Conservation (phyloP, 2,113 vertebrate genomes). For the Benitochromis conjunctus region DNA sequence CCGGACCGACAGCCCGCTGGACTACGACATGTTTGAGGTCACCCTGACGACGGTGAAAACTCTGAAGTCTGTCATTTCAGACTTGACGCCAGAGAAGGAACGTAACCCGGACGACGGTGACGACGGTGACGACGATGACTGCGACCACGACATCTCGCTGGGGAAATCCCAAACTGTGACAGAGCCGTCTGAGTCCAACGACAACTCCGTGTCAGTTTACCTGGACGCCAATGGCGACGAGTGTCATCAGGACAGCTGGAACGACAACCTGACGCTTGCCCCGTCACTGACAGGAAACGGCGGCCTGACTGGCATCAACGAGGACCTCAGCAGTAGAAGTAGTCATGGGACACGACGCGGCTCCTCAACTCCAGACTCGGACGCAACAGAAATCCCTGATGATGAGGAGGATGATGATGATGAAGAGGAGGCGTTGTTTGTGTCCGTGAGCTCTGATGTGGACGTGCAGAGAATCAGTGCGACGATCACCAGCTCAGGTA, state of each 20-base stretch:
- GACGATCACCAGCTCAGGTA: background rate
- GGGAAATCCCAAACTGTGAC: background rate
- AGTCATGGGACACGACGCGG: background rate
- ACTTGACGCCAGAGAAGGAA: conserved; percentile 1
- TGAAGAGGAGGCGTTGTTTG: conserved; percentile 56
- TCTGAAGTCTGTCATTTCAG: background rate
- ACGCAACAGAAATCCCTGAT: conserved; percentile 46
- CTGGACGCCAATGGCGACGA: conserved; percentile 54
- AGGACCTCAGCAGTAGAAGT: background rate
- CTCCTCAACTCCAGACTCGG: conserved; percentile 32
- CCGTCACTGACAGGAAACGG: background rate
- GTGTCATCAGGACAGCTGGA: conserved; percentile 24
- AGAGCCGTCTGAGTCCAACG: conserved; percentile 23
- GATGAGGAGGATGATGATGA: conserved; percentile 42
- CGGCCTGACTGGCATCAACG: background rate
- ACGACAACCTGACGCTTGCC: conserved; percentile 28
- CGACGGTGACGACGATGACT: background rate
- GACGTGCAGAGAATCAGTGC: background rate
- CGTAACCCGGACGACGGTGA: background rate
- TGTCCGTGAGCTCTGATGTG: conserved; percentile 64
- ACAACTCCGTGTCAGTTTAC: conserved; percentile 67
- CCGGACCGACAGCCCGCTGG: conserved; percentile 40
- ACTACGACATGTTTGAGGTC: conserved; percentile 62
- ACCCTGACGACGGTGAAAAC: conserved; percentile 5
- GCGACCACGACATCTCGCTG: background rate